These are phyloP conservation scores for Caenorhabditis becei DNA, from an alignment of 2,888 invertebrate genomes.

Conservation along the genomic window DNA sequence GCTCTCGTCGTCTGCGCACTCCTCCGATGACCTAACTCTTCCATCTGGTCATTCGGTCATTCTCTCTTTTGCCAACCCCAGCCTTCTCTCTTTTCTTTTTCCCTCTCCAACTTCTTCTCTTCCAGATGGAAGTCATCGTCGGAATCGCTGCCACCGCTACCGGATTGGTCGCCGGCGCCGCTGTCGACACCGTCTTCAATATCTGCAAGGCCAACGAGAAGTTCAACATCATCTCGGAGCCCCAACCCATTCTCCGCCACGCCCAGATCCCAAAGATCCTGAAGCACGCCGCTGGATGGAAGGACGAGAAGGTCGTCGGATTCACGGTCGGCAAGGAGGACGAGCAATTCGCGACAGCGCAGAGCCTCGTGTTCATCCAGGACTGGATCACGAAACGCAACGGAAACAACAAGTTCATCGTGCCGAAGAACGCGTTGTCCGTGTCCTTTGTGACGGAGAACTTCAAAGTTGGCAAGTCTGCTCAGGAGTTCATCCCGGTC, in stretches of 20 bases:
- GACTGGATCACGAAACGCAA: not conserved
- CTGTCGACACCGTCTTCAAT: too few relatives aligned
- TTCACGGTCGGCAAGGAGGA: not conserved
- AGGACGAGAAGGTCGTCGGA: not conserved
- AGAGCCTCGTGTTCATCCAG: not conserved
- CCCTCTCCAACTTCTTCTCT: not conserved
- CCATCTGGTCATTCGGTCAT: too few relatives aligned
- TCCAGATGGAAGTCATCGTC: not conserved
- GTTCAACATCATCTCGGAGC: not conserved
- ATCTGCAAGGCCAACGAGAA: too few relatives aligned
- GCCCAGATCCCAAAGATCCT: not conserved
- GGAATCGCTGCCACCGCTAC: not conserved
- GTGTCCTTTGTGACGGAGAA: not conserved
- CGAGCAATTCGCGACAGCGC: not conserved
- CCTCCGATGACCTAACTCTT: too few relatives aligned
- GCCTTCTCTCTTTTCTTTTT: not conserved
- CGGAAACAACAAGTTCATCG: not conserved
- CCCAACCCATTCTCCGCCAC: not conserved
- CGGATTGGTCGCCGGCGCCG: not conserved
- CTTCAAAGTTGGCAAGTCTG: not conserved
- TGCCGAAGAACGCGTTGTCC: conserved; percentile 9
- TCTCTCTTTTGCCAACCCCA: not conserved
- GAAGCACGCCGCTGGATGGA: not conserved
- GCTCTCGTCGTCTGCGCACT: too few relatives aligned
- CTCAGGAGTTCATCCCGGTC: not conserved